phyloP scores from a whole-genome alignment of 2,888 invertebrate species.

The Limnephilus auricula region DNA sequence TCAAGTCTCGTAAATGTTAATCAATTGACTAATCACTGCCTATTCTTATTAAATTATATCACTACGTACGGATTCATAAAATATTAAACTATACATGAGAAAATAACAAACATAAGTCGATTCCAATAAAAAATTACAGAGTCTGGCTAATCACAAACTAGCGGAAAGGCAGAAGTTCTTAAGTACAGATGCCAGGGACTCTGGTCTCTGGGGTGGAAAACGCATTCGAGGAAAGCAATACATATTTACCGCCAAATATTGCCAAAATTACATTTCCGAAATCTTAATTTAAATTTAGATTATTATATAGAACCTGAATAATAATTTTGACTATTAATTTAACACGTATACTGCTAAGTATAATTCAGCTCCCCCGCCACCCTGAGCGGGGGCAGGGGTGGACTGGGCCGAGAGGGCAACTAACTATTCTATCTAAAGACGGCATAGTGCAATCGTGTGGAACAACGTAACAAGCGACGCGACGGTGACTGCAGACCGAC shows the following conservation, averaged over 20 bases:
- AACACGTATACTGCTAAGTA: slow-evolving; percentile 67
- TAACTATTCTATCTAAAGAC: slow-evolving; percentile 65
- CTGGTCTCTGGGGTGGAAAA: slow-evolving; percentile 31
- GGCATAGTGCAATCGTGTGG: slow-evolving; percentile 58
- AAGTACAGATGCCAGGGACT: slow-evolving; percentile 57
- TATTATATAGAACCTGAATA: slow-evolving; percentile 65
- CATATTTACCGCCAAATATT: slow-evolving; percentile 62
- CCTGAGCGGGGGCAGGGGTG: slow-evolving; percentile 37
- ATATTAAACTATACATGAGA: slow-evolving; percentile 61
- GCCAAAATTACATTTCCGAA: slow-evolving; percentile 64
- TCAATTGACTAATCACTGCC: slow-evolving; percentile 66
- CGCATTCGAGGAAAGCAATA: slow-evolving; percentile 55
- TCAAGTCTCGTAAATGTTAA: slow-evolving; percentile 66
- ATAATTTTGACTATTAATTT: slow-evolving; percentile 67
- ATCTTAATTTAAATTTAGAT: slow-evolving; percentile 64
- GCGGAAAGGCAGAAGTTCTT: slow-evolving; percentile 52
- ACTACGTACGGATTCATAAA: slow-evolving; percentile 61
- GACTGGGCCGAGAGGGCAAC: slow-evolving; percentile 58
- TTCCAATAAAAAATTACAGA: slow-evolving; percentile 47
- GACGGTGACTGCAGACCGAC: slow-evolving; percentile 17
- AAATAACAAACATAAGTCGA: slow-evolving; percentile 68
- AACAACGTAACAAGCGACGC: slow-evolving; percentile 11
- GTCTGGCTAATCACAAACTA: slow-evolving; percentile 54
- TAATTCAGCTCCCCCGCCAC: slow-evolving; percentile 56
- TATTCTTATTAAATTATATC: slow-evolving; percentile 60